Evolutionary conservation across 2,888 invertebrate genomes (phyloP).

Genomic region (Charanyca ferruginea): DNA sequence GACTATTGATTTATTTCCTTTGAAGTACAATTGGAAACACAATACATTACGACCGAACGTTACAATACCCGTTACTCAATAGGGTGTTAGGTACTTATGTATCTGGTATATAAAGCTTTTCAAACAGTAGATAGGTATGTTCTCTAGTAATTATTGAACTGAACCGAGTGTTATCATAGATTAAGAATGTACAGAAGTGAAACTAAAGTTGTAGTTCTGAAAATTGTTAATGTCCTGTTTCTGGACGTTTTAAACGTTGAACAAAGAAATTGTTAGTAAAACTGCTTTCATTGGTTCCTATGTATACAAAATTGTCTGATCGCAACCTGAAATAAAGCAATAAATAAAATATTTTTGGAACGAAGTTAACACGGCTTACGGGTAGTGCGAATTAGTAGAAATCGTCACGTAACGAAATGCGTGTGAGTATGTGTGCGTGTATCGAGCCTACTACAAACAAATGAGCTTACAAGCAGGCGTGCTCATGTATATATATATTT

Average conservation of each 20-base stretch:
- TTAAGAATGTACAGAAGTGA: neutral
- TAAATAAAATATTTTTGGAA: too few species aligned
- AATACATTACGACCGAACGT: conserved; percentile 31
- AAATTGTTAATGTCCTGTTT: neutral
- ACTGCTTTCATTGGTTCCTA: too few species aligned
- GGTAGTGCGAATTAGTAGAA: too few species aligned
- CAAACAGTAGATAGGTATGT: conserved; percentile 1
- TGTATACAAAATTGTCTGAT: too few species aligned
- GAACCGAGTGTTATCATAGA: neutral
- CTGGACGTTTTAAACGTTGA: neutral
- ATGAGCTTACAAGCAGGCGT: too few species aligned
- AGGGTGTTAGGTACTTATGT: conserved; percentile 23
- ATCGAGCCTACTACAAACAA: too few species aligned
- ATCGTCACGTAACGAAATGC: too few species aligned
- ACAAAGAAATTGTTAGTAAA: too few species aligned
- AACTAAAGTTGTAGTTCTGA: neutral
- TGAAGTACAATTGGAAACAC: conserved; percentile 39
- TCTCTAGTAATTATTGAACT: conserved; percentile 20
- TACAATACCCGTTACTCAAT: conserved; percentile 41
- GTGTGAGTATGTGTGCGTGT: too few species aligned
- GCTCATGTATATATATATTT: too few species aligned
- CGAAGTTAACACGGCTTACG: too few species aligned
- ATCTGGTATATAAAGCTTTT: conserved; percentile 34
- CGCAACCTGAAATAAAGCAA: too few species aligned
- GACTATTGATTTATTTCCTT: conserved; percentile 44